Evolutionary conservation across 92 coral and sea anemone species (phyloP), one percentile per base, ranked within the genome.

Genomic region (Micromussa lordhowensis): DNA sequence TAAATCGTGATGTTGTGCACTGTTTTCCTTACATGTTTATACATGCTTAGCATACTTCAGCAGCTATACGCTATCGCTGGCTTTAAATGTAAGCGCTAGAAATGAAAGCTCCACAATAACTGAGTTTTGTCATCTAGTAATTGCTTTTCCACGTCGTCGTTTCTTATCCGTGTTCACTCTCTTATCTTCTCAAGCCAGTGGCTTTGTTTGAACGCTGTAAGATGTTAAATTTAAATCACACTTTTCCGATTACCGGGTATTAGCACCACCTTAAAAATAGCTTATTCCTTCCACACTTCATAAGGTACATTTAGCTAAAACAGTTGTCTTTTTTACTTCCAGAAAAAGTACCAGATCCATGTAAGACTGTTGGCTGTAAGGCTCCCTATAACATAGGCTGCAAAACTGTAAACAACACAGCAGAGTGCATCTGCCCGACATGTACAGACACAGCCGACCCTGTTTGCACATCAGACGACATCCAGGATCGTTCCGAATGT

Each of bases 381-480:
- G 85, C 90, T 10, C 90, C 90, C 0, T 87, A 87, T 79, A 87
- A 87, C 70, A 19, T 77, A 1, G 90, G 90, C 57, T 87, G 90
- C 78, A 87, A 17, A 68, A 58, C 31, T 70, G 79, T 66, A 0
- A 26, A 31, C 34, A 72, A 72, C 28, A 15, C 71, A 44, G 90
- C 90, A 51, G 85, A 78, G 70, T 87, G 90, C 85, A 79, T 87
- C 32, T 87, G 90, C 38, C 90, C 90, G 38, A 69, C 54, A 3
- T 87, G 90, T 87, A 74, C 81, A 8, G 79, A 87, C 49, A 54
- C 63, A 7, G 2, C 19, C 54, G 49, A 14, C 61, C 84, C 85
- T 66, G 90, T 87, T 21, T 87, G 90, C 53, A 31, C 90, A 17
- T 78, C 84, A 68, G 85, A 87, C 49, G 85, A 71, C 29, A 69